A percentile compares a stretch with the other conserved stretches of the same genome.
These are phyloP conservation scores for Vanacampus margaritifer DNA, from an alignment of 2,113 vertebrate genomes.

Conservation along the genomic window DNA sequence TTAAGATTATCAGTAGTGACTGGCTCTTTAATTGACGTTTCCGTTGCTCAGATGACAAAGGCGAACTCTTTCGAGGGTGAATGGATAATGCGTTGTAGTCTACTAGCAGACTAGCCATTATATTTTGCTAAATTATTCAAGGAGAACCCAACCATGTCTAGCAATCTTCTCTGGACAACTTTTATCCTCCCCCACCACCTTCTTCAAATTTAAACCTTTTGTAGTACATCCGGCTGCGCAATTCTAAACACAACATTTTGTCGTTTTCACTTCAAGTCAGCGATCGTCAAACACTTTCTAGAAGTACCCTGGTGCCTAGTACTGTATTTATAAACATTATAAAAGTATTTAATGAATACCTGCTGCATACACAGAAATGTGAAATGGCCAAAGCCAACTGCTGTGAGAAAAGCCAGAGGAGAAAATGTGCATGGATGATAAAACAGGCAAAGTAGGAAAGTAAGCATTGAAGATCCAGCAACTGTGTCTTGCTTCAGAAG, in stretches of 20 bases:
- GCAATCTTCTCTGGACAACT: too few species aligned
- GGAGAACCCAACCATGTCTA: background rate
- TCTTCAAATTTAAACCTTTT: too few species aligned
- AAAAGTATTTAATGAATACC: background rate
- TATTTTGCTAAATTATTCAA: background rate
- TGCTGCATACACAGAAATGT: background rate
- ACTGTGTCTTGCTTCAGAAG: constrained; percentile 24
- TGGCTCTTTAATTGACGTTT: too few species aligned
- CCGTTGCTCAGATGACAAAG: too few species aligned
- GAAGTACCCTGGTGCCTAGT: background rate
- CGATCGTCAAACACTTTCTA: background rate
- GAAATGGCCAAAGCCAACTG: background rate
- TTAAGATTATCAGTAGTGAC: too few species aligned
- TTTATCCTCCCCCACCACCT: too few species aligned
- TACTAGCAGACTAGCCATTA: background rate
- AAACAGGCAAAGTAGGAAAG: constrained; percentile 1
- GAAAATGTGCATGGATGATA: background rate
- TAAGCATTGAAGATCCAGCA: background rate
- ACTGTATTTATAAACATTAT: background rate
- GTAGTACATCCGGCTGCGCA: too few species aligned
- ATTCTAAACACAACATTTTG: too few species aligned
- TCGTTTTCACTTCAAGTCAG: too few species aligned
- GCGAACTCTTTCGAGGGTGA: too few species aligned
- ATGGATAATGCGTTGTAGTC: background rate
- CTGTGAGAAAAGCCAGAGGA: background rate